A percentile compares a stretch with the other conserved stretches of the same genome.
These are phyloP conservation scores for Athrips mouffetella DNA, from an alignment of 2,888 invertebrate species.

Conservation along the genomic window DNA sequence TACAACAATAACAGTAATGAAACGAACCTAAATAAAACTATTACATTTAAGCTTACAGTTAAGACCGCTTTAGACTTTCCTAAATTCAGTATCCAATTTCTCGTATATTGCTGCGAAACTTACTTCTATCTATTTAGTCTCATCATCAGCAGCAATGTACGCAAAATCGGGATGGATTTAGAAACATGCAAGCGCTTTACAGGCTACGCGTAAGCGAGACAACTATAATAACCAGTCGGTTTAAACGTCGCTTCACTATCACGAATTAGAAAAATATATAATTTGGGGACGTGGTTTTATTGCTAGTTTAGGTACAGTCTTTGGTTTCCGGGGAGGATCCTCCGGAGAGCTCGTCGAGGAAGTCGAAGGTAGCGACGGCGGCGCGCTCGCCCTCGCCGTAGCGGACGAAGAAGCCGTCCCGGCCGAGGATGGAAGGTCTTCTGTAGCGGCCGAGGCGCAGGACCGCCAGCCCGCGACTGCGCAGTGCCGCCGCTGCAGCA, in stretches of 20 bases:
- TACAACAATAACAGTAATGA: slow-evolving; percentile 5
- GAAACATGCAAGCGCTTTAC: too few species aligned
- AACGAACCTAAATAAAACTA: slow-evolving; percentile 38
- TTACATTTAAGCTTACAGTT: slow-evolving; percentile 47
- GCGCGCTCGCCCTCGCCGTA: slow-evolving; percentile 87
- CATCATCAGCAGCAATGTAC: too few species aligned
- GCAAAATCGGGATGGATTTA: too few species aligned
- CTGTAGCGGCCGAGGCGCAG: slow-evolving; percentile 69
- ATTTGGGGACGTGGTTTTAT: slow-evolving; percentile 48
- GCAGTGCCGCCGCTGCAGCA: slow-evolving; percentile 80
- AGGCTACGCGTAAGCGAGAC: slow-evolving; percentile 48
- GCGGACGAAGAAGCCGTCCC: slow-evolving; percentile 86
- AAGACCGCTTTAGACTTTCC: too few species aligned
- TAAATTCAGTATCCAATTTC: too few species aligned
- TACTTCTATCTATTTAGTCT: too few species aligned
- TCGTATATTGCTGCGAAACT: too few species aligned
- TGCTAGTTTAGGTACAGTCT: slow-evolving; percentile 66
- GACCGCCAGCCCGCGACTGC: slow-evolving; percentile 76
- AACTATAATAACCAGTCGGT: slow-evolving; percentile 26
- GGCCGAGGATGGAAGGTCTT: slow-evolving; percentile 86
- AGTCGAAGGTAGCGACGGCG: slow-evolving; percentile 88
- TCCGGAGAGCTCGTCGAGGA: slow-evolving; percentile 82
- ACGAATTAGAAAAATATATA: slow-evolving; percentile 63
- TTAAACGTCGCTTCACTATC: slow-evolving; percentile 36
- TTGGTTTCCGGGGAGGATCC: slow-evolving; percentile 65